Percentiles rank a stretch among this genome's conserved stretches.
phyloP scores from a whole-genome alignment of 2,888 invertebrate genomes.

The Eristalis pertinax region DNA sequence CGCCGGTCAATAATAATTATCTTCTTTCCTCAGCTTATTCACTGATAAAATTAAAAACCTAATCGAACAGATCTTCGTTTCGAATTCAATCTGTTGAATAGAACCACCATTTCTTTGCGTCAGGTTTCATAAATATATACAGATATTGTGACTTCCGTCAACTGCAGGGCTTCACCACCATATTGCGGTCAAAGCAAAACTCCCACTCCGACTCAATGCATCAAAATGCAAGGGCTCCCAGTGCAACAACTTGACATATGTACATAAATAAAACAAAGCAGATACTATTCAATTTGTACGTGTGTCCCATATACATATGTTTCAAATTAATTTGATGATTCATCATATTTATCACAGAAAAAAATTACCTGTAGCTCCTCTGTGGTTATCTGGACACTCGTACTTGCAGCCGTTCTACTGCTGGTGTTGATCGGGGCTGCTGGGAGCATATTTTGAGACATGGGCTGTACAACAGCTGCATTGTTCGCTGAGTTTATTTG shows the following conservation, averaged over 20 bases:
- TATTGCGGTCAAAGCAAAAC: constrained; percentile 10
- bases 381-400: constrained; percentile 83
- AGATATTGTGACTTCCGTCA: not conserved
- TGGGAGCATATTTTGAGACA: constrained; percentile 79
- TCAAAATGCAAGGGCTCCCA: not conserved
- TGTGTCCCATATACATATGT: not conserved
- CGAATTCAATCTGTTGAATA: not conserved
- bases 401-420: constrained; percentile 79
- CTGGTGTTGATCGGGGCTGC: constrained; percentile 65
- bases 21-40: not conserved
- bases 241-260: not conserved
- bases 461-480: constrained; percentile 80
- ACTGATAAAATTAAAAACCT: not conserved
- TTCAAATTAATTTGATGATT: constrained; percentile 5
- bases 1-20: not conserved
- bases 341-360: constrained; percentile 17
- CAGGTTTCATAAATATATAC: not conserved
- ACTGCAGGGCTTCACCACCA: constrained; percentile 15
- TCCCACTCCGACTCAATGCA: not conserved
- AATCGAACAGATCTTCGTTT: not conserved
- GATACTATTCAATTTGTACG: not conserved
- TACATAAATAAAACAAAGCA: not conserved
- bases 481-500: constrained; percentile 82
- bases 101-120: not conserved
- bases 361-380: constrained; percentile 88